Evolutionary conservation across 1,140 invertebrate genomes (phyloP), one percentile per base, ranked within the genome.

Genomic region (Trissolcus basalis): DNA sequence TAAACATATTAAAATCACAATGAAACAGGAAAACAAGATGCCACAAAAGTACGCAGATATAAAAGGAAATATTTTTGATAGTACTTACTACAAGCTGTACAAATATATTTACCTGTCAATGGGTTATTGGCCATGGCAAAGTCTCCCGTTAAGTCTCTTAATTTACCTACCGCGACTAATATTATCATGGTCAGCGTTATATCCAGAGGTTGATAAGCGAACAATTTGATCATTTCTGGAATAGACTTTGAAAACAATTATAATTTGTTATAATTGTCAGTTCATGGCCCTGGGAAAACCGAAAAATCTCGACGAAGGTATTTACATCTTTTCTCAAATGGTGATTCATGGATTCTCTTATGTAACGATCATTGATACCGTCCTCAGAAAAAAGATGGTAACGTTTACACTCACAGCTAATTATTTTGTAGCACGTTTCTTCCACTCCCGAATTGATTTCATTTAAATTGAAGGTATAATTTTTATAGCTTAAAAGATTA

Each of bases 91-190:
- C 43, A 65, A 53, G 48, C 11, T 65, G 32, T 65, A 72, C 15
- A 72, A 72, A 44, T 53, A 63, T 41, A 72, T 72, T 19, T 72
- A 12, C 64, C 43, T 72, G 9, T 64, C 69, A 16, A 72, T 72
- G 69, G 69, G 69, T 41, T 72, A 64, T 59, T 72, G 69, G 69
- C 69, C 69, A 0, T 50, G 56, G 14, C 69, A 72, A 54, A 59
- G 27, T 43, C 13, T 64, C 8, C 59, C 39, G 58, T 15, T 58
- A 32, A 58, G 64, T 58, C n/a, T 70, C 7, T 49, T 70, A 27
- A 61, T 70, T 44, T 61, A 61, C 56, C 10, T 70, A 19, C 67
- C 67, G 15, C n/a, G 69, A 58, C 16, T 72, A 33, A 11, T 8
- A 45, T 6, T 72, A 4, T 72, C 69, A 3, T 72, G 69, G 69